Evolutionary conservation across 2,888 invertebrate genomes (phyloP), one percentile per base, ranked within the genome.

Genomic region (Invenusta paracnida): DNA sequence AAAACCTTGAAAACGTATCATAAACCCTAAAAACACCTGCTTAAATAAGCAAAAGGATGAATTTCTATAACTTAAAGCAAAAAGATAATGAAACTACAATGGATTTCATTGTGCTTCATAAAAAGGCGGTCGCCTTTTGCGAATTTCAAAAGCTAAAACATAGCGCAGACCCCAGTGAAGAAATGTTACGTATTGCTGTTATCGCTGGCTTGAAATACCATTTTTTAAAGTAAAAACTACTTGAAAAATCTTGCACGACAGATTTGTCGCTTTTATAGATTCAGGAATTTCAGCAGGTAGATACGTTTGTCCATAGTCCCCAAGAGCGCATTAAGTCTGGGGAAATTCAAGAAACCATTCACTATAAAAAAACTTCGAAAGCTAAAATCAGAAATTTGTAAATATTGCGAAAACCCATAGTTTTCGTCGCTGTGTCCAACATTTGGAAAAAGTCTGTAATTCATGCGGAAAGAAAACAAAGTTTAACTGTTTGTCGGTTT

Each of bases 341-440:
- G 27, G 73, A 73, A 73, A 73, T 73, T 73, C 73, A 73, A 73
- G 73, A 73, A 23, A 73, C 73, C 2, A 73, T 73, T 23, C 73
- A 73, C 23, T 73, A 73, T 73, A 2, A 73, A 73, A 73, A 73
- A 73, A 23, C 17, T 73, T 73, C 73, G 73, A 73, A 73, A 73
- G 73, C 5, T 73, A 73, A 73, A 73, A 73, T 73, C 73, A 73
- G 73, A 73, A 73, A 73, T 23, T n/a, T 73, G 73, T 73, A 73
- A 73, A 73, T 73, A 73, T 73, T 73, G 73, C 73, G 73, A 73
- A 73, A 73, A 73, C 73, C 73, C 73, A 73, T 73, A 73, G 25
- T 73, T 2, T 73, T 23, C 73, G 73, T 73, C 73, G 23, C n/a
- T n/a, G 23, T 73, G 73, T 73, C 73, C 73, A 73, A 23, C 17